A percentile compares a stretch with the other conserved stretches of the same genome.
Evolutionary conservation across 2,888 invertebrate genomes (phyloP).

Genomic region (Isotomurus palustris): DNA sequence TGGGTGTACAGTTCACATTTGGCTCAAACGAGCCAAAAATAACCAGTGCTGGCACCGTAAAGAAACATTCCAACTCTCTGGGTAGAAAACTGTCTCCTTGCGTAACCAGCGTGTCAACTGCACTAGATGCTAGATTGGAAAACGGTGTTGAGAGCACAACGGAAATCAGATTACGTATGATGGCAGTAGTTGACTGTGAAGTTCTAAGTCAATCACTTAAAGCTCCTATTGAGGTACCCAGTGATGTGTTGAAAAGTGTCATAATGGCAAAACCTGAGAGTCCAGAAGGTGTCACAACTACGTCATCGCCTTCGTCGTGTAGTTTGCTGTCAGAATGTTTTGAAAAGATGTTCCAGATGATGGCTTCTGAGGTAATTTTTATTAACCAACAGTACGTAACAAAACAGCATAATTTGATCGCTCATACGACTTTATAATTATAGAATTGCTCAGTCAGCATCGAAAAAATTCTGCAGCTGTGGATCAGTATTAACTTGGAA

Average conservation of each 20-base stretch:
- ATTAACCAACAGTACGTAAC: no score
- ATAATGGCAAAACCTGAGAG: conserved; percentile 7
- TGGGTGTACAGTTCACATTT: conserved; percentile 55
- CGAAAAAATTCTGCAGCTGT: conserved; percentile 77
- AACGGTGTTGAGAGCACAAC: conserved; percentile 63
- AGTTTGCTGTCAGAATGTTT: conserved; percentile 34
- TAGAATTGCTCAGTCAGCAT: conserved; percentile 69
- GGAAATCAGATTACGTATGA: conserved; percentile 68
- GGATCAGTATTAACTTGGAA: conserved; percentile 76
- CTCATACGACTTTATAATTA: conserved; percentile 26
- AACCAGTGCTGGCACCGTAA: background rate
- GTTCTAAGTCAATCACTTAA: conserved; percentile 58
- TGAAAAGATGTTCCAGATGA: conserved; percentile 43
- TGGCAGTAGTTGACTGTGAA: conserved; percentile 63
- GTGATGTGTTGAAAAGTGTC: conserved; percentile 34
- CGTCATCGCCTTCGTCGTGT: conserved; percentile 6
- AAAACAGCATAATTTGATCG: background rate
- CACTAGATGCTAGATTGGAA: conserved; percentile 64
- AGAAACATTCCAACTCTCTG: background rate
- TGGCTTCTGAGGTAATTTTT: conserved; percentile 31
- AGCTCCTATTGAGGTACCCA: conserved; percentile 48
- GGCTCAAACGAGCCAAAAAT: background rate
- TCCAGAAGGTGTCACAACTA: conserved; percentile 9
- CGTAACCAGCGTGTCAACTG: conserved; percentile 57
- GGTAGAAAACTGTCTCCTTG: conserved; percentile 36